Conservation (phyloP, 2,797 vertebrate species). For the Gadopsis marmoratus region DNA sequence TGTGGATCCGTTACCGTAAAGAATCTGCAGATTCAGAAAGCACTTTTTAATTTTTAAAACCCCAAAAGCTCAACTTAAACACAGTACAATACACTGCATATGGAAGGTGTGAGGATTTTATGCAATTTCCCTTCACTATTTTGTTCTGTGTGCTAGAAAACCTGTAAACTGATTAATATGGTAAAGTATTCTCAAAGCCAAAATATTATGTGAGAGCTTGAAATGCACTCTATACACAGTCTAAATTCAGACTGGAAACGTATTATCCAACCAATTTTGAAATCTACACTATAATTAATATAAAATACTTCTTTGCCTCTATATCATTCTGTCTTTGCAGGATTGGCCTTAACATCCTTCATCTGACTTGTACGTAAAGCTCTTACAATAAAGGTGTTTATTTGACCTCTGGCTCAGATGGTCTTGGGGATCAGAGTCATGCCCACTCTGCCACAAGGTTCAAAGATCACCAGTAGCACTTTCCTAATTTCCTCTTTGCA, state of each 20-base stretch:
- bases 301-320: not conserved
- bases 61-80: not conserved
- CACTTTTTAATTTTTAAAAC: not conserved
- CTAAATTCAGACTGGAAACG: not conserved
- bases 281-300: not conserved
- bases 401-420: slow-evolving; percentile 23
- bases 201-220: no score
- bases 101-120: not conserved
- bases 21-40: not conserved
- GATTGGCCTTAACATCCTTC: not conserved
- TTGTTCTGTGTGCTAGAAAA: no score
- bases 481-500: slow-evolving; percentile 29
- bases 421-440: slow-evolving; percentile 1
- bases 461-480: slow-evolving; percentile 34
- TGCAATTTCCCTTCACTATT: not conserved
- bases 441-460: slow-evolving; percentile 1
- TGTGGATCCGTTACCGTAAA: not conserved
- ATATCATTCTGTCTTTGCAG: not conserved
- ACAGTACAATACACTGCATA: not conserved
- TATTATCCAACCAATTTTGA: not conserved
- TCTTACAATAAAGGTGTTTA: not conserved
- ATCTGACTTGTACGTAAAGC: not conserved
- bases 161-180: no score
- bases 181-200: no score
- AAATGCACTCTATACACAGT: no score